These are phyloP conservation scores for Cydia fagiglandana DNA, from an alignment of 1,140 invertebrate species.

Conservation along the genomic window DNA sequence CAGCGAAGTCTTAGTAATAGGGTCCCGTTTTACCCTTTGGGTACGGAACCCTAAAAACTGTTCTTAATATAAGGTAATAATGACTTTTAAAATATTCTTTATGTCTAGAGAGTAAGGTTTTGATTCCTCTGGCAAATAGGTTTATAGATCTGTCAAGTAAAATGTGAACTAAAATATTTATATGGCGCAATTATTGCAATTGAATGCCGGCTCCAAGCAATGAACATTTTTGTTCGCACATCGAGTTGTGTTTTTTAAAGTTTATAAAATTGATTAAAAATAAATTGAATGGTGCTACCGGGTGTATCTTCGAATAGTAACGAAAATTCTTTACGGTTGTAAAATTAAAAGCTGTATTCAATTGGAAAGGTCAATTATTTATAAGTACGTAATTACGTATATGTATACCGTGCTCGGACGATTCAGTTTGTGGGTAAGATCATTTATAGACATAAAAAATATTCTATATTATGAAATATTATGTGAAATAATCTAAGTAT, in stretches of 20 bases:
- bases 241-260: conserved; percentile 2
- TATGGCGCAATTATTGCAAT: background rate
- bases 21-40: no score
- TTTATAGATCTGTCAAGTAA: background rate
- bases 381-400: background rate
- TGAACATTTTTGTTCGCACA: conserved; percentile 14
- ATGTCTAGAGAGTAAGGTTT: background rate
- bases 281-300: conserved; percentile 8
- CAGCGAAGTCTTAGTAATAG: no score
- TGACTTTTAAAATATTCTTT: background rate
- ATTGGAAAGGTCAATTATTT: background rate
- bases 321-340: background rate
- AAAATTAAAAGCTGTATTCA: background rate
- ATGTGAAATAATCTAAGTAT: no score
- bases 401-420: no score
- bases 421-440: no score
- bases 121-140: background rate
- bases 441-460: no score
- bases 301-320: background rate
- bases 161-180: conserved; percentile 13
- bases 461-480: no score
- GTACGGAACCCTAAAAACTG: no score
- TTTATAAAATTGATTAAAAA: background rate
- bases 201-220: background rate
- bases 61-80: background rate